Percentiles rank a stretch among this genome's conserved stretches.
Conservation (phyloP, 2,888 invertebrate genomes). For the Trissolcus japonicus region DNA sequence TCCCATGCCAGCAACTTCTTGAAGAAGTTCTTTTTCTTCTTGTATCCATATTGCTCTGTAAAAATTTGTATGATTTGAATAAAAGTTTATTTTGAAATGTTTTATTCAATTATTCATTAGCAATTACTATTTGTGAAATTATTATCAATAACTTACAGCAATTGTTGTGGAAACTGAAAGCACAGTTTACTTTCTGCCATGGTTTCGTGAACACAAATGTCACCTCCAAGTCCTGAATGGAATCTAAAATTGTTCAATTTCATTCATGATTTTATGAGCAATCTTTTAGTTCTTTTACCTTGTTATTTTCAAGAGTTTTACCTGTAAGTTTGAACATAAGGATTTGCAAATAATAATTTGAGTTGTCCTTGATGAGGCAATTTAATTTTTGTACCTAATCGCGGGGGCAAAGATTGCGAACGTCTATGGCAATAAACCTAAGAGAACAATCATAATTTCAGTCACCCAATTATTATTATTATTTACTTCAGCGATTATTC, state of each 20-base stretch:
- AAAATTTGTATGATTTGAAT: slow-evolving; percentile 39
- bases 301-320: slow-evolving; percentile 33
- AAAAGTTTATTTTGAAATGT: not conserved
- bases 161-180: slow-evolving; percentile 89
- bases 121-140: not conserved
- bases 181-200: slow-evolving; percentile 94
- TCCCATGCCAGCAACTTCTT: slow-evolving; percentile 92
- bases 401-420: slow-evolving; percentile 90
- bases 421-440: slow-evolving; percentile 82
- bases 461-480: not conserved
- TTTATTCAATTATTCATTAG: not conserved
- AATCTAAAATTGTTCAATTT: slow-evolving; percentile 83
- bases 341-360: slow-evolving; percentile 85
- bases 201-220: slow-evolving; percentile 94
- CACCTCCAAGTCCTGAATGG: slow-evolving; percentile 93
- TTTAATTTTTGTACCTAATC: slow-evolving; percentile 87
- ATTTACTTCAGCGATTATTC: not conserved
- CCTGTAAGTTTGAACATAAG: slow-evolving; percentile 79
- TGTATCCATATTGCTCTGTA: slow-evolving; percentile 91
- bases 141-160: slow-evolving; percentile 82
- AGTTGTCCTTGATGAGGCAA: slow-evolving; percentile 88
- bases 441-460: slow-evolving; percentile 22
- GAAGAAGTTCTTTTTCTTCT: slow-evolving; percentile 91
- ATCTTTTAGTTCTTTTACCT: not conserved
- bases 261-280: not conserved